These are phyloP conservation scores for Chymomyza procnemis DNA, from an alignment of 2,888 invertebrate genomes.

Conservation along the genomic window DNA sequence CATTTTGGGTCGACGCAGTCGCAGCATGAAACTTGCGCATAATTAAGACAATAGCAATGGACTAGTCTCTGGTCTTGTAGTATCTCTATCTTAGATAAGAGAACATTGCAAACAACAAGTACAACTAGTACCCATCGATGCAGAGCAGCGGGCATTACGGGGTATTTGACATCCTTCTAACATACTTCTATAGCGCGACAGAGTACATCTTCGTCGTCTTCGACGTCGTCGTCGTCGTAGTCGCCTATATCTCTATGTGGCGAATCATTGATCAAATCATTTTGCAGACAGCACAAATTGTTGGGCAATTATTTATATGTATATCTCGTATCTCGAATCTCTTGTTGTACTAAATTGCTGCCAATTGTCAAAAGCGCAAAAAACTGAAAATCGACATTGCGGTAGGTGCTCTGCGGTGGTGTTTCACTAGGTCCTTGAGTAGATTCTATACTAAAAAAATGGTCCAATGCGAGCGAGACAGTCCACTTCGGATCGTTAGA, in stretches of 20 bases:
- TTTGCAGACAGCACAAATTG: conserved; percentile 68
- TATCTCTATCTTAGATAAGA: conserved; percentile 15
- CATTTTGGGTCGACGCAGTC: conserved; percentile 13
- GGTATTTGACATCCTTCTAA: not conserved
- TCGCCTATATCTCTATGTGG: not conserved
- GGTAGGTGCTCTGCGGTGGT: not conserved
- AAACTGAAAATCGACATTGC: not conserved
- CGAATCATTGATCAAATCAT: conserved; percentile 58
- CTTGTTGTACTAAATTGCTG: not conserved
- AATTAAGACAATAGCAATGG: conserved; percentile 62
- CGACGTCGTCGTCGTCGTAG: not conserved
- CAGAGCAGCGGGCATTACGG: not conserved
- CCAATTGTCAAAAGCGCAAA: not conserved
- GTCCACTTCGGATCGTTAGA: no score
- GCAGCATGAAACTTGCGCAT: conserved; percentile 47
- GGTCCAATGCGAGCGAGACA: no score
- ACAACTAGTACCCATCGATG: no score
- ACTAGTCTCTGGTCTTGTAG: conserved; percentile 32
- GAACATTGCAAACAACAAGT: not conserved
- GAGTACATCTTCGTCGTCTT: not conserved
- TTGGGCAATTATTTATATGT: conserved; percentile 64
- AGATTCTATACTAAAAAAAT: no score
- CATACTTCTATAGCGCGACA: not conserved
- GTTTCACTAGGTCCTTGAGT: no score
- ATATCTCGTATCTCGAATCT: conserved; percentile 1